phyloP scores from a whole-genome alignment of 2,888 invertebrate genomes.

The Dinocampus coccinellae region DNA sequence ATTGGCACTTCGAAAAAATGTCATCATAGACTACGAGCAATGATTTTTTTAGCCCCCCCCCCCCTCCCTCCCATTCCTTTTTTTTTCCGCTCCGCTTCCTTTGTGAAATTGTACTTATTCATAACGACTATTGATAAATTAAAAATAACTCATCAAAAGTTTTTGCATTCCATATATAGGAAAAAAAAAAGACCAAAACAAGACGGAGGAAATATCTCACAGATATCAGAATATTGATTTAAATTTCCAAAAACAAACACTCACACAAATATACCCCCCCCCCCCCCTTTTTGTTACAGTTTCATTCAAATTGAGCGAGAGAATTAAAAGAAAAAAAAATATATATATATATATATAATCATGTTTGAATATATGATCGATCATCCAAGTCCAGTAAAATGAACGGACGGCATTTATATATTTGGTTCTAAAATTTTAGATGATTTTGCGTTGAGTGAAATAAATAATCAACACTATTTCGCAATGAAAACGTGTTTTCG shows the following conservation, averaged over 20 bases:
- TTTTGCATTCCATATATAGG: constrained; percentile 4
- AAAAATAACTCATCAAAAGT: background rate
- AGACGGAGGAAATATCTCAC: background rate
- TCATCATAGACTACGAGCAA: background rate
- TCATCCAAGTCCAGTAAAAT: background rate
- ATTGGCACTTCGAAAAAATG: constrained; percentile 58
- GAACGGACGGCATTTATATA: background rate
- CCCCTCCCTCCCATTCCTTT: too few relatives aligned
- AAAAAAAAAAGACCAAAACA: background rate
- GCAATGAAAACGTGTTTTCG: background rate
- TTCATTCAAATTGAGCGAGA: background rate
- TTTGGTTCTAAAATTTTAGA: background rate
- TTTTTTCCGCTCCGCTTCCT: too few relatives aligned
- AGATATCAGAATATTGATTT: background rate
- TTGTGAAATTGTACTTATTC: constrained; percentile 45
- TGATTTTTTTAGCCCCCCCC: constrained; percentile 22
- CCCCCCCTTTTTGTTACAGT: background rate
- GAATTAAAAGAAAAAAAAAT: too few relatives aligned
- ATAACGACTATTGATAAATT: constrained; percentile 47
- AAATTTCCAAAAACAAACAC: background rate
- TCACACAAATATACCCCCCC: background rate
- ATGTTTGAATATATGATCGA: background rate
- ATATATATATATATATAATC: too few relatives aligned
- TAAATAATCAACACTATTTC: too few relatives aligned
- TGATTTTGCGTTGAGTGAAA: too few relatives aligned